Conservation (phyloP, 2,797 vertebrate genomes). For the Hafferia zeledoni region DNA sequence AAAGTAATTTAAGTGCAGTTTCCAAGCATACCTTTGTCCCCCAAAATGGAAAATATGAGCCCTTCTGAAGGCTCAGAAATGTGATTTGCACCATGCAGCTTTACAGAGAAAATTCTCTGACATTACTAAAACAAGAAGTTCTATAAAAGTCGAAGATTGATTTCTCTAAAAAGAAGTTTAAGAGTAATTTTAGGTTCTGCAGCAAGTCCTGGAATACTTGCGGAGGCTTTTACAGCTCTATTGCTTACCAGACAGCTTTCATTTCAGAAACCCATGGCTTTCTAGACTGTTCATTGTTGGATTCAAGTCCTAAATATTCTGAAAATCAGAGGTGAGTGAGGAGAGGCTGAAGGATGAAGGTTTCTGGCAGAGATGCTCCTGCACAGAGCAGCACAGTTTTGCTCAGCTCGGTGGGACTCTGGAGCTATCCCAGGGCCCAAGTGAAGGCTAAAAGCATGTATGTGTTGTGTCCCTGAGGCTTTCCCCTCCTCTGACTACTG, state of each 20-base stretch:
- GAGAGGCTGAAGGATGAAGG: rapidly evolving
- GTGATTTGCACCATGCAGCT: not conserved
- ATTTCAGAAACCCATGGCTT: not conserved
- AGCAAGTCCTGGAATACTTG: not conserved
- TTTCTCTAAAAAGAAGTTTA: not conserved
- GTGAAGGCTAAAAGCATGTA: not conserved
- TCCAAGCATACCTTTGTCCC: not conserved
- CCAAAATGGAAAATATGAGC: not conserved
- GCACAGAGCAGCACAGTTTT: rapidly evolving
- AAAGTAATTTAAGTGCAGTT: not conserved
- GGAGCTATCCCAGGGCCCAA: not conserved
- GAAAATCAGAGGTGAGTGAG: not conserved
- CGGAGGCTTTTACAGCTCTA: not conserved
- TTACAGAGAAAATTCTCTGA: not conserved
- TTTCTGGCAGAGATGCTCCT: not conserved
- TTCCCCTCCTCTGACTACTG: not conserved
- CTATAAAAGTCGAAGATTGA: not conserved
- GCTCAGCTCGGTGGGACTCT: not conserved
- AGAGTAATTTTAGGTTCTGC: slow-evolving; percentile 4
- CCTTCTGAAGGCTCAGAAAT: not conserved
- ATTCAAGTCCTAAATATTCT: not conserved
- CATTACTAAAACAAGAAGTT: not conserved
- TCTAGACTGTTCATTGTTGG: not conserved
- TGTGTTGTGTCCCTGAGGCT: not conserved
- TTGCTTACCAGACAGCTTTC: not conserved